Percentiles rank a stretch among this genome's conserved stretches.
phyloP scores from a whole-genome alignment of 2,888 invertebrate genomes.

The Tridacna gigas region DNA sequence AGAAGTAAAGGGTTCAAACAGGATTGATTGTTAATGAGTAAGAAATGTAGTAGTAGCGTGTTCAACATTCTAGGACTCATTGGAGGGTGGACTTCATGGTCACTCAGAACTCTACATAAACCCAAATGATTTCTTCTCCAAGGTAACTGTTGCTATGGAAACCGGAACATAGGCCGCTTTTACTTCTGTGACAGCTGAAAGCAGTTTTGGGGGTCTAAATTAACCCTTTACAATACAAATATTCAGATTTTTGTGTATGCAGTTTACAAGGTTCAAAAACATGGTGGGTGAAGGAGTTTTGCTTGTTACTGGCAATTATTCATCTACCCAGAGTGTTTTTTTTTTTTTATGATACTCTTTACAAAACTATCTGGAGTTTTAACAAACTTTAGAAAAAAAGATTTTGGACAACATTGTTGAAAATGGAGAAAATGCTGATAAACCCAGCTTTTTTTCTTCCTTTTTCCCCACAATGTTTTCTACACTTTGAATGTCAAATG shows the following conservation, averaged over 20 bases:
- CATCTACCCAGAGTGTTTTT: no score
- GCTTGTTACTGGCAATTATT: no score
- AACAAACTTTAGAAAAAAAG: neutral
- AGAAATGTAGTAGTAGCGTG: neutral
- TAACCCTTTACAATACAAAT: neutral
- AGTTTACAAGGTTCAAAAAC: no score
- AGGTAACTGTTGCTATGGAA: conserved; percentile 86
- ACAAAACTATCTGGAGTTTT: no score
- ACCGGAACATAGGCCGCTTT: no score
- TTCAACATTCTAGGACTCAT: conserved; percentile 50
- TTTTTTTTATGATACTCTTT: no score
- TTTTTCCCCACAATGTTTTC: neutral
- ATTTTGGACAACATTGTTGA: neutral
- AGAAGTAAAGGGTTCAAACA: neutral
- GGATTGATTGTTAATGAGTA: no score
- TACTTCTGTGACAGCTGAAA: no score
- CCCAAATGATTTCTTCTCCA: conserved; percentile 90
- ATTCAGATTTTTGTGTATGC: no score
- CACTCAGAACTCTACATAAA: conserved; percentile 89
- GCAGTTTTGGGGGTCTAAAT: neutral
- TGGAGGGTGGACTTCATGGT: conserved; percentile 45
- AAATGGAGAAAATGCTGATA: neutral
- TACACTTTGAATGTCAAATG: no score
- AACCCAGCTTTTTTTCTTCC: neutral
- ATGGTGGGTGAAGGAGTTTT: no score